Percentiles rank a stretch among this genome's conserved stretches.
These are phyloP conservation scores for Dasysyrphus albostriatus DNA, from an alignment of 2,888 invertebrate genomes.

Conservation along the genomic window DNA sequence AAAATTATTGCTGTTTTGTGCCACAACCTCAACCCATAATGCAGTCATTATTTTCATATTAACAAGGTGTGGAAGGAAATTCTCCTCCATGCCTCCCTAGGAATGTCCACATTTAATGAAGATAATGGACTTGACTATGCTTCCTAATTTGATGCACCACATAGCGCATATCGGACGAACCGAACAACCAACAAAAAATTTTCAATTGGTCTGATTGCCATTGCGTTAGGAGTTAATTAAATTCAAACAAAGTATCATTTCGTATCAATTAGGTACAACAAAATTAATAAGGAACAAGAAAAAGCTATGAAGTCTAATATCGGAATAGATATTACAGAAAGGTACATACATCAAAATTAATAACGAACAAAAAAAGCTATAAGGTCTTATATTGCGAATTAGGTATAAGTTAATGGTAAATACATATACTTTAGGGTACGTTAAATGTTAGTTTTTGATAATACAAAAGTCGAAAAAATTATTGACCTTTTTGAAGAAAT, in stretches of 20 bases:
- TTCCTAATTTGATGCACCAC: conserved; percentile 62
- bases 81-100: conserved; percentile 59
- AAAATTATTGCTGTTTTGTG: conserved; percentile 75
- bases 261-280: conserved; percentile 58
- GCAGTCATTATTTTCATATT: conserved; percentile 85
- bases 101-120: conserved; percentile 66
- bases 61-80: conserved; percentile 84
- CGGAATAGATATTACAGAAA: no score
- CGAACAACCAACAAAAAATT: neutral
- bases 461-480: no score
- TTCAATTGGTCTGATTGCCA: conserved; percentile 65
- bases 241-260: conserved; percentile 70
- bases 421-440: no score
- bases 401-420: no score
- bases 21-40: conserved; percentile 78
- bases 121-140: conserved; percentile 71
- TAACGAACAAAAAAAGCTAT: no score
- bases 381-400: no score
- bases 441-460: no score
- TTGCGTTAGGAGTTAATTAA: conserved; percentile 62
- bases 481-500: no score
- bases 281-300: conserved; percentile 1
- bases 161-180: conserved; percentile 33
- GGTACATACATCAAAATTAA: no score
- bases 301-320: neutral